Evolutionary conservation across 2,113 vertebrate genomes (phyloP).

Genomic region (Archocentrus centrarchus): DNA sequence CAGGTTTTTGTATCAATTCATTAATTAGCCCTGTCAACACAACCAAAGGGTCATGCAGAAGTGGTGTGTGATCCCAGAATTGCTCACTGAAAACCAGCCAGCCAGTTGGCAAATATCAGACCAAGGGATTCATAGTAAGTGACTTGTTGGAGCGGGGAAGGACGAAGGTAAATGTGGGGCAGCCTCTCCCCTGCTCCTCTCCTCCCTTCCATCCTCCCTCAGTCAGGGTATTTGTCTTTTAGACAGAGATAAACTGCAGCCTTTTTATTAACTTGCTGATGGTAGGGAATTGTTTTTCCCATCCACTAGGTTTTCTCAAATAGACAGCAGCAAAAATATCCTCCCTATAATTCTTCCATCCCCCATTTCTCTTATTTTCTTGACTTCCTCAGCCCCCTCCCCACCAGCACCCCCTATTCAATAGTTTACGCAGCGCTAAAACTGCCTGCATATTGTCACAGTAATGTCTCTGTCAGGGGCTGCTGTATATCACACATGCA

Average conservation of each 20-base stretch:
- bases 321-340: conserved; percentile 65
- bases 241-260: conserved; percentile 81
- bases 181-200: conserved; percentile 48
- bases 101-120: conserved; percentile 34
- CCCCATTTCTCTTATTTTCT: conserved; percentile 52
- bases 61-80: conserved; percentile 14
- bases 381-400: conserved; percentile 18
- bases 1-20: conserved; percentile 56
- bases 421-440: conserved; percentile 42
- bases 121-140: conserved; percentile 49
- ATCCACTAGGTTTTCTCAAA: conserved; percentile 68
- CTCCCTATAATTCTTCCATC: conserved; percentile 57
- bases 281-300: conserved; percentile 73
- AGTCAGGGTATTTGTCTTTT: conserved; percentile 79
- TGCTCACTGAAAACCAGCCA: conserved; percentile 21
- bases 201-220: conserved; percentile 53
- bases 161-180: conserved; percentile 60
- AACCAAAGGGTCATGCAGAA: conserved; percentile 45
- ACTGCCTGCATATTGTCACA: conserved; percentile 55
- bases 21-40: conserved; percentile 65
- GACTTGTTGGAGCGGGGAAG: conserved; percentile 53
- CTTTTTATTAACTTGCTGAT: conserved; percentile 83
- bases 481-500: conserved; percentile 46
- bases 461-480: conserved; percentile 44
- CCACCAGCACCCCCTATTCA: conserved; percentile 9